phyloP scores from a whole-genome alignment of 2,888 invertebrate species.

The Osedax frankpressi region DNA sequence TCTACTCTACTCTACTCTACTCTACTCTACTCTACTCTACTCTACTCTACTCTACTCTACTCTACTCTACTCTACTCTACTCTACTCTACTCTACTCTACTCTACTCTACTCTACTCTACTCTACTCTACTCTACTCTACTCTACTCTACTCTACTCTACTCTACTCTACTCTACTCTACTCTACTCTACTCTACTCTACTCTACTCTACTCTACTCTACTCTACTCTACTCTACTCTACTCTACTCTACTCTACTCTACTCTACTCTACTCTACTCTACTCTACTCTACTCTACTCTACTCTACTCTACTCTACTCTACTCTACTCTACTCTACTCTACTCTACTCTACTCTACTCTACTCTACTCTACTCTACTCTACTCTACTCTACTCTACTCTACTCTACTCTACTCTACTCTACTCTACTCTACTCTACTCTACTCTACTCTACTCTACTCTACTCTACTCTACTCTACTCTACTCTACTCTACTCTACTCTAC shows the following conservation, averaged over 20 bases:
- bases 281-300: not conserved
- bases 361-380: not conserved
- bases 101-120: not conserved
- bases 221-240: not conserved
- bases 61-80: not conserved
- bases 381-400: not conserved
- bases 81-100: not conserved
- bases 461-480: constrained; percentile 1
- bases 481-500: not conserved
- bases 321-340: not conserved
- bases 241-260: constrained; percentile 1
- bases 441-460: not conserved
- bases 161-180: too few species aligned
- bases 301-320: not conserved
- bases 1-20: not conserved
- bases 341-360: not conserved
- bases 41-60: not conserved
- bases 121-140: constrained; percentile 1
- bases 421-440: not conserved
- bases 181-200: constrained; percentile 1
- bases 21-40: not conserved
- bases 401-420: not conserved
- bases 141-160: not conserved
- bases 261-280: not conserved
- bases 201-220: not conserved